phyloP scores from a whole-genome alignment of 2,888 invertebrate species.

The Suillia variegata region DNA sequence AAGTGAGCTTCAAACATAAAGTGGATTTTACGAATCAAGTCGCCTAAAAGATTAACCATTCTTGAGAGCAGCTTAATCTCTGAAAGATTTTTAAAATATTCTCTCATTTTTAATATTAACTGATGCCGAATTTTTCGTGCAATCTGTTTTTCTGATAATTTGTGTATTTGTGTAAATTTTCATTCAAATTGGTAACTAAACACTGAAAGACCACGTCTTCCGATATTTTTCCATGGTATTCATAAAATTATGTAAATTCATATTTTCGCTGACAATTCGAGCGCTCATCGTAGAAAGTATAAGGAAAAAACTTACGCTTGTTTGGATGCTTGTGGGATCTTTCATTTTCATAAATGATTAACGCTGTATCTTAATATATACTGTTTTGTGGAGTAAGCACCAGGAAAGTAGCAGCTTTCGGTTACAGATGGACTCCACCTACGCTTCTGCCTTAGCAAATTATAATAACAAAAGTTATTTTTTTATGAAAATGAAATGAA shows the following conservation, averaged over 20 bases:
- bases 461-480: not conserved
- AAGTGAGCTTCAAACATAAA: conserved; percentile 13
- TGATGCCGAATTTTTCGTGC: too few relatives aligned
- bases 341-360: conserved; percentile 34
- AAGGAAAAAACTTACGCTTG: conserved; percentile 15
- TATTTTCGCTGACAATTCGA: conserved; percentile 6
- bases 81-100: too few relatives aligned
- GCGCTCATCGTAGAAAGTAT: conserved; percentile 13
- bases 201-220: not conserved
- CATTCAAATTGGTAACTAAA: too few relatives aligned
- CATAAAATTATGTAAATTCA: conserved; percentile 52
- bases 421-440: not conserved
- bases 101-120: too few relatives aligned
- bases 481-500: too few relatives aligned
- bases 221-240: conserved; percentile 31
- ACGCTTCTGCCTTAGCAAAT: not conserved
- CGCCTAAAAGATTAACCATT: too few relatives aligned
- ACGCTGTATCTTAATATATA: conserved; percentile 24
- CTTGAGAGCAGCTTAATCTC: too few relatives aligned
- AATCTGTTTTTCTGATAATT: too few relatives aligned
- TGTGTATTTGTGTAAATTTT: too few relatives aligned
- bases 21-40: too few relatives aligned
- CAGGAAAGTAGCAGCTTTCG: not conserved
- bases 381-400: not conserved
- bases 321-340: not conserved